Evolutionary conservation across 1,140 invertebrate genomes (phyloP), one percentile per base, ranked within the genome.

Genomic region (Lycorma delicatula): DNA sequence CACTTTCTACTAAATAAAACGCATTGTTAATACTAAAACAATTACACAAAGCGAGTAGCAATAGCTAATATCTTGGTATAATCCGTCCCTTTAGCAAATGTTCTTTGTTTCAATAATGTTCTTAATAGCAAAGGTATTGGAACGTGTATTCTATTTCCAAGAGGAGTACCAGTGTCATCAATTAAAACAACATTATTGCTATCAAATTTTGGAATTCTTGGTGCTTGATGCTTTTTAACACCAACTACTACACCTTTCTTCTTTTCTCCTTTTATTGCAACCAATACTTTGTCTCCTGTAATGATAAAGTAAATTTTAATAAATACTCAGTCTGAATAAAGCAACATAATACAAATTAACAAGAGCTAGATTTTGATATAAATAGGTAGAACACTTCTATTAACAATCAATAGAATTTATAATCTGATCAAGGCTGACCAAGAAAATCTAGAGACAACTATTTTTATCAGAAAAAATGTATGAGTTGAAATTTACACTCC

Each of bases 261-360:
- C 79, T 95, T 98, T 70, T 98, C 86, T 25, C 96, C 96, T 72
- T 90, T 92, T 62, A 99, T 91, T 3, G 97, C 93, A n/a, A 98
- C 84, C 63, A 98, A 68, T 9, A 99, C 86, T 79, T 81, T 86
- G 68, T 94, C 91, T 29, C 92, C 92, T 77, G 77, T 60, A 59
- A 74, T 71, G 50, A 63, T 65, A 66, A 6, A 13, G 22, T 34
- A 49, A 47, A 20, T 29, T 2, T 25, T 22, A 20, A 23, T 31
- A 34, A 18, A 53, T 22, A 16, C 20, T 46, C 6, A 11, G 18
- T 11, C 16, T 11, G 18, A 46, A 53, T 6, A 12, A 41, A 55
- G 20, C 56, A 54, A 20, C 53, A 50, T 26, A 25, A 16, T 53
- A 53, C 18, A 56, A 22, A 49, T 18, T 22, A 49, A 58, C 41